Conservation (phyloP, 2,888 invertebrate genomes). For the Zaprionus obscuricornis region DNA sequence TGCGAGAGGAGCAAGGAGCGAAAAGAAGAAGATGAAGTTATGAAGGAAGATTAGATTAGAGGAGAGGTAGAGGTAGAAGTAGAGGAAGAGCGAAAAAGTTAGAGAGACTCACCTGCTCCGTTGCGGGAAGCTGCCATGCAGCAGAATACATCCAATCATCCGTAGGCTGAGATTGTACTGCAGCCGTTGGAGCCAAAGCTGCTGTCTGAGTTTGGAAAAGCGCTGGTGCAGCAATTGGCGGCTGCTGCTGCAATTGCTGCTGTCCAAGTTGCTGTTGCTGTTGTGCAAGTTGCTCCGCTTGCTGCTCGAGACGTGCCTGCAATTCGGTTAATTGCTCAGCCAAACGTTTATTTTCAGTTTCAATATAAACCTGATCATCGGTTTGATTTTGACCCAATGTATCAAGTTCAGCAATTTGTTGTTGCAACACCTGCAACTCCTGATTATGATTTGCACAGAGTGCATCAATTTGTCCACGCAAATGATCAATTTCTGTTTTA, state of each 20-base stretch:
- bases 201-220: constrained; percentile 13
- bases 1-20: no score
- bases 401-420: constrained; percentile 81
- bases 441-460: constrained; percentile 81
- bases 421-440: constrained; percentile 79
- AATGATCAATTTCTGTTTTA: constrained; percentile 82
- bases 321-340: constrained; percentile 84
- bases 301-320: constrained; percentile 83
- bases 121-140: constrained; percentile 13
- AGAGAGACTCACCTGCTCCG: constrained; percentile 1
- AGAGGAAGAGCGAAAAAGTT: neutral
- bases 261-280: no score
- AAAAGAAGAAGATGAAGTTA: no score
- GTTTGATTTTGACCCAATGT: constrained; percentile 83
- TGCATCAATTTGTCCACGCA: constrained; percentile 81
- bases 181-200: constrained; percentile 47
- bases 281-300: constrained; percentile 39
- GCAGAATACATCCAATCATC: constrained; percentile 50
- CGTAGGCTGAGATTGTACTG: no score
- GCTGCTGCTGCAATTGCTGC: neutral
- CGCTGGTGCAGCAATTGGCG: constrained; percentile 47
- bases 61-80: no score
- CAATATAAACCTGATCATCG: constrained; percentile 83
- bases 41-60: no score
- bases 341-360: constrained; percentile 86